A percentile compares a stretch with the other conserved stretches of the same genome.
Evolutionary conservation across 2,113 vertebrate species (phyloP).

Genomic region (Himantopus leucocephalus): DNA sequence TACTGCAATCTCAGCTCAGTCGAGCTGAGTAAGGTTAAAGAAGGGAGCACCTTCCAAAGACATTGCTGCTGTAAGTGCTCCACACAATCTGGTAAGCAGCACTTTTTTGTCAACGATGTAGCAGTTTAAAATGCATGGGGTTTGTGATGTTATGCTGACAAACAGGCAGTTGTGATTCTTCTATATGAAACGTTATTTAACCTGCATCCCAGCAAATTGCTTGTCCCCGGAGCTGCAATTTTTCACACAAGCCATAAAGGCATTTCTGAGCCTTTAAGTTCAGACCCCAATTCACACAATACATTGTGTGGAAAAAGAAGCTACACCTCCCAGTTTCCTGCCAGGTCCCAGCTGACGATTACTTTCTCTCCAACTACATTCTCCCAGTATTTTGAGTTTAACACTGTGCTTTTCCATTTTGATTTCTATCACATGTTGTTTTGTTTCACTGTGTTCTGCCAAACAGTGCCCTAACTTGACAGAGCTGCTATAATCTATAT

Average conservation of each 20-base stretch:
- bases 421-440: not conserved
- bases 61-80: not conserved
- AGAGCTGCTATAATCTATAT: not conserved
- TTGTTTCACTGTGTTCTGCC: not conserved
- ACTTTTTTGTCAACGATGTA: not conserved
- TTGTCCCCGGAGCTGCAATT: conserved; percentile 7
- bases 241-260: conserved; percentile 28
- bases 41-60: not conserved
- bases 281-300: conserved; percentile 11
- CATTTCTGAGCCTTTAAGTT: not conserved
- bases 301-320: not conserved
- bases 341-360: not conserved
- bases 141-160: conserved; percentile 24
- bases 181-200: conserved; percentile 33
- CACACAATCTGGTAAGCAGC: not conserved
- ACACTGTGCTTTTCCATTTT: not conserved
- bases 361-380: not conserved
- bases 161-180: conserved; percentile 19
- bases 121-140: conserved; percentile 15
- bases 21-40: not conserved
- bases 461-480: not conserved
- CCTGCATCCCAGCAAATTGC: conserved; percentile 33
- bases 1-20: not conserved
- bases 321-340: not conserved
- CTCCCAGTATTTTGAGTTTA: not conserved